Base-by-base conservation (phyloP, 1,140 invertebrate species). In the Brachionus asplanchnoidis region DNA sequence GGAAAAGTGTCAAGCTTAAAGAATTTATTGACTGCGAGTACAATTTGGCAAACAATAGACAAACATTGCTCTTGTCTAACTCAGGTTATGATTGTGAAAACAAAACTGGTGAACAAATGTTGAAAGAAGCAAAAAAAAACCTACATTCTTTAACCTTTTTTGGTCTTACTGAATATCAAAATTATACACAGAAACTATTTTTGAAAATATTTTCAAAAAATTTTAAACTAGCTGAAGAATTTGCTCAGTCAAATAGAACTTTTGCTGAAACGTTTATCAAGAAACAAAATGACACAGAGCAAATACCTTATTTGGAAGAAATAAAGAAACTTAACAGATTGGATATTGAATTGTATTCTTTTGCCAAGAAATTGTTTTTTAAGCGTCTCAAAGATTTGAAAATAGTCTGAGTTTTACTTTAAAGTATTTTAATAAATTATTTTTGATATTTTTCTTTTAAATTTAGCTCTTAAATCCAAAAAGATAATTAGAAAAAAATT, bases 131-230 rank as follows among this genome's bases (percentile, higher is more conserved):
- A 42, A 98, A 98, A 90, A 92, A 93, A 85, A 99, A 99, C 91
- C 91, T 99, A 32, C 93, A 94, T 84, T 93, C 94, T 70, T 96
- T 99, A 94, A 94, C 96, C 42, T 99, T 96, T 88, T 98, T 99
- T 90, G 97, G 97, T 85, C 92, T 99, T 70, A 97, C 96, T 23
- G 97, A 99, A 90, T 93, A 94, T 89, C 97, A 97, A 90, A 94
- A 94, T 91, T 94, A 94, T 87, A 88, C 70, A 66, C 86, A 84
- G 44, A 14, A 28, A 20, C 44, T 82, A 42, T 82, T 82, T 65
- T 14, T 17, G 7, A 68, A 17, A 65, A 44, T 50, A 17, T 26
- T 56, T 46, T n/a, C 17, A 20, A 26, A 17, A 42, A 42, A 60
- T 42, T 82, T 50, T 26, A 42, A 17, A 20, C 11, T 56, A 26